phyloP scores from a whole-genome alignment of 2,888 invertebrate genomes.

The Sarcophaga rosellei region DNA sequence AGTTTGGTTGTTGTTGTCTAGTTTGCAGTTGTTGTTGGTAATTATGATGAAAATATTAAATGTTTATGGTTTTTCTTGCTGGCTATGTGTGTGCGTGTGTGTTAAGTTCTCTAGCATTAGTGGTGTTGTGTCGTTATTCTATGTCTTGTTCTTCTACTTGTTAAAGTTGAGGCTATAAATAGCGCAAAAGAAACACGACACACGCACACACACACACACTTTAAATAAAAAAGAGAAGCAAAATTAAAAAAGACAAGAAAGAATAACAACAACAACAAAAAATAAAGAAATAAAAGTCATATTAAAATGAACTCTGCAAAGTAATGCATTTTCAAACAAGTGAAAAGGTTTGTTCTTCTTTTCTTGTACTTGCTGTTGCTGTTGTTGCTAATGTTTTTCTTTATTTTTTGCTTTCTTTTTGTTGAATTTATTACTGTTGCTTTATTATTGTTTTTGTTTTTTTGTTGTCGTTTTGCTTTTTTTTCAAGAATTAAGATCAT shows the following conservation, averaged over 20 bases:
- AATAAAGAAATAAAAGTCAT: too few relatives aligned
- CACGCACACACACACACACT: too few relatives aligned
- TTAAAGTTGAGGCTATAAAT: constrained; percentile 51
- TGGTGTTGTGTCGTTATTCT: constrained; percentile 23
- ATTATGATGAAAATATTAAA: constrained; percentile 59
- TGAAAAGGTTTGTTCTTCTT: constrained; percentile 58
- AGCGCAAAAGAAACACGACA: constrained; percentile 42
- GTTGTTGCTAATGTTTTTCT: background rate
- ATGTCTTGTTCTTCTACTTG: background rate
- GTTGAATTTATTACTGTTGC: too few relatives aligned
- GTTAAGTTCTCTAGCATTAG: background rate
- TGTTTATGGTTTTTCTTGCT: constrained; percentile 36
- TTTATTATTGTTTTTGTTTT: background rate
- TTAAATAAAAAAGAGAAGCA: too few relatives aligned
- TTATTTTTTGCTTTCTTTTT: too few relatives aligned
- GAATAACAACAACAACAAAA: too few relatives aligned
- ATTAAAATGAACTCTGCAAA: too few relatives aligned
- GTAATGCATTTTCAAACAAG: constrained; percentile 57
- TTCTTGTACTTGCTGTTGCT: constrained; percentile 2
- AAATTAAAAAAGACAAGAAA: too few relatives aligned
- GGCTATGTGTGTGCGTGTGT: background rate
- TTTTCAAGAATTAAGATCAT: constrained; percentile 23
- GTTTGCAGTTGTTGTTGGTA: constrained; percentile 31
- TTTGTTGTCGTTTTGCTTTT: background rate
- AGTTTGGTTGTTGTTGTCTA: constrained; percentile 19